Conservation (phyloP, 2,797 vertebrate genomes). For the Eremophila alpestris region DNA sequence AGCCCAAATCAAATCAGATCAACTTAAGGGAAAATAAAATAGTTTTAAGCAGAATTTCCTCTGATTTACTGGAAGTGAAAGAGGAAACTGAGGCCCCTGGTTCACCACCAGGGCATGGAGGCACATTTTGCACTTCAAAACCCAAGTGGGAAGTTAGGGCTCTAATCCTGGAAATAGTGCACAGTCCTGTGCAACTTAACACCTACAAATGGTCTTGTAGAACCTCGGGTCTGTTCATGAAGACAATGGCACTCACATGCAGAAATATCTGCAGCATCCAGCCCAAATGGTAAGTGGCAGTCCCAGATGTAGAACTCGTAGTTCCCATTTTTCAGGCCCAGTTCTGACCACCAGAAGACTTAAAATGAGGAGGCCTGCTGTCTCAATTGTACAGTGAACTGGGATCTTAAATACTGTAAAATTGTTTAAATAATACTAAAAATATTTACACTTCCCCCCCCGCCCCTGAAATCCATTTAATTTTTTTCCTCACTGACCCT, state of each 20-base stretch:
- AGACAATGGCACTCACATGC: neutral
- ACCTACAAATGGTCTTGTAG: accelerated
- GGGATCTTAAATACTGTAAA: neutral
- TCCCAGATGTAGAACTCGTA: accelerated
- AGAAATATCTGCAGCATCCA: neutral
- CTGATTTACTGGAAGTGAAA: neutral
- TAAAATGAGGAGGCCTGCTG: neutral
- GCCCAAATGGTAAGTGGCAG: neutral
- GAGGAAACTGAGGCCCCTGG: neutral
- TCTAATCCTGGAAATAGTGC: neutral
- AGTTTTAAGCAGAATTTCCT: neutral
- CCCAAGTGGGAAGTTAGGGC: neutral
- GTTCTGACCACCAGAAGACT: neutral
- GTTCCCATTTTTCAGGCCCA: neutral
- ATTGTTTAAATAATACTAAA: neutral
- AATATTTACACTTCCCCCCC: neutral
- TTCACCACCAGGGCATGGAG: neutral
- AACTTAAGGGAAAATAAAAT: neutral
- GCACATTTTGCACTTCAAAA: neutral
- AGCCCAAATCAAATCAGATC: neutral
- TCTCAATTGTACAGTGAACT: neutral
- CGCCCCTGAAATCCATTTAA: neutral
- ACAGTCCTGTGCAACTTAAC: neutral
- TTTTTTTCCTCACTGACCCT: neutral
- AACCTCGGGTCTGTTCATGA: neutral